These are phyloP conservation scores for Psilanteris sp. DNA, from an alignment of 1,140 invertebrate genomes.

Conservation along the genomic window DNA sequence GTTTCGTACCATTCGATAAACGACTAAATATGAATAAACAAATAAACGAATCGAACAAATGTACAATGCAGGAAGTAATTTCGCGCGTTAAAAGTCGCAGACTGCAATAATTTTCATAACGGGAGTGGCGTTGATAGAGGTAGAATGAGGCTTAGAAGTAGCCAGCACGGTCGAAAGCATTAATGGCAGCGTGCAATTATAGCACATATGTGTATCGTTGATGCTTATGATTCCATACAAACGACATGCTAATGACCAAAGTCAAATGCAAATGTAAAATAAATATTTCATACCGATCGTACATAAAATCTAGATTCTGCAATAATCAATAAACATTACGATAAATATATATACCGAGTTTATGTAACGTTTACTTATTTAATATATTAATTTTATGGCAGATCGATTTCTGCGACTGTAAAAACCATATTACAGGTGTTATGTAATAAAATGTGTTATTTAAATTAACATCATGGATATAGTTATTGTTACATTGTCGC, in stretches of 20 bases:
- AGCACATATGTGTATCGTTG: constrained; percentile 9
- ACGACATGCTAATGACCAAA: constrained; percentile 11
- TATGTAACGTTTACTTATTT: too few species aligned
- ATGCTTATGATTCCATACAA: constrained; percentile 8
- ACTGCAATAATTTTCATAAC: constrained; percentile 62
- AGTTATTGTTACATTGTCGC: too few species aligned
- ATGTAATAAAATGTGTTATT: too few species aligned
- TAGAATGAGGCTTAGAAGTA: constrained; percentile 43
- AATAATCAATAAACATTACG: background rate
- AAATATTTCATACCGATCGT: background rate
- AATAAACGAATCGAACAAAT: constrained; percentile 40
- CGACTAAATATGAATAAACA: constrained; percentile 41
- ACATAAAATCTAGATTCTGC: background rate
- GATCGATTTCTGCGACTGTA: too few species aligned
- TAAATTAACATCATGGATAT: too few species aligned
- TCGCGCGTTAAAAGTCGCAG: constrained; percentile 40
- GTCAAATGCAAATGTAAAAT: background rate
- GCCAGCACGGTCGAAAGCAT: constrained; percentile 38
- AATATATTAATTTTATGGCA: too few species aligned
- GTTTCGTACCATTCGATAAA: constrained; percentile 13
- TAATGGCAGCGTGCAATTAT: constrained; percentile 54
- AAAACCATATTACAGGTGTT: too few species aligned
- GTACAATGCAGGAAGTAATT: constrained; percentile 62
- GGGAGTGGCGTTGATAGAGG: constrained; percentile 56
- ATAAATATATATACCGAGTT: too few species aligned